Base-by-base conservation (phyloP, 2,113 vertebrate genomes). In the Apteryx owenii region DNA sequence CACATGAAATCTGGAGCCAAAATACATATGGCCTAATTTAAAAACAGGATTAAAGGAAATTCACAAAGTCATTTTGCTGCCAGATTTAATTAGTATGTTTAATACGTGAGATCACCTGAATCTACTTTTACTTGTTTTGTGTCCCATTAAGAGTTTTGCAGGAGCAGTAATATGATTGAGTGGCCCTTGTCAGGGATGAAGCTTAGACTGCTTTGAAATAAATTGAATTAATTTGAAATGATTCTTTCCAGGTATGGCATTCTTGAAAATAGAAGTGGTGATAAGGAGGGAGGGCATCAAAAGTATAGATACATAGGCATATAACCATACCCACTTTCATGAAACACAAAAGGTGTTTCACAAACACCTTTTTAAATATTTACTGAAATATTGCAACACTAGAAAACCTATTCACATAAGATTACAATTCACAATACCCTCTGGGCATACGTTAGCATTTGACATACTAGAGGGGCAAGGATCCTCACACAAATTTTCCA, bases 211-310 rank as follows among this genome's bases (percentile, higher is more conserved):
- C 93, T 96, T 96, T 96, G 93, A 95, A 97, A 96, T 88, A 95
- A 95, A 97, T 94, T 88, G 64, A 89, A 95, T 97, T 97, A 97
- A 94, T 96, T 90, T 90, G 80, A 91, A 93, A 85, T 97, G 89
- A 97, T 97, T 97, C 76, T 96, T 97, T 96, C 96, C 95, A 96
- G 93, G 95, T 97, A 96, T 85, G 85, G 54, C 96, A 95, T 96
- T 96, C 95, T 96, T 97, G 72, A 89, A 95, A 97, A 91, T 84
- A 93, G 93, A 96, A 95, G 94, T 94, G 82, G 42, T 79, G 50
- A 90, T 72, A 94, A 90, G 72, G 54, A 91, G 69, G 8, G 71
- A 89, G 31, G 68, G 51, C 64, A 93, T 58, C 93, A 93, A 58
- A 93, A 88, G 38, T 48, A 89, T 73, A 91, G 50, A 77, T 1